These are phyloP conservation scores for Anabacerthia variegaticeps DNA, from an alignment of 2,797 vertebrate species.

Conservation along the genomic window DNA sequence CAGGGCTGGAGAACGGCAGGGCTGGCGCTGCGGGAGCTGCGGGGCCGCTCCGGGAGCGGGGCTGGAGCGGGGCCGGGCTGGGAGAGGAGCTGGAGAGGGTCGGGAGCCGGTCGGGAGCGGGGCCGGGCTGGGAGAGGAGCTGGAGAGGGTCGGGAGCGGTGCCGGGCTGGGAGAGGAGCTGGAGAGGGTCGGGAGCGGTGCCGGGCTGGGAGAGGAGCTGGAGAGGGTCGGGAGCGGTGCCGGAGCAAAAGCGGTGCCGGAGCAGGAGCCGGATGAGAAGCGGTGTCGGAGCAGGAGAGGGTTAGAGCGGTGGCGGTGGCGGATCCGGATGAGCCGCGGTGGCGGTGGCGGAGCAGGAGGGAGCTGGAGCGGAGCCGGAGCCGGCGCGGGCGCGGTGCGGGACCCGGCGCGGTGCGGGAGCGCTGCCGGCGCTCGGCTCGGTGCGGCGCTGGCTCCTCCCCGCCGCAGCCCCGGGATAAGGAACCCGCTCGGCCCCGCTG, in stretches of 20 bases:
- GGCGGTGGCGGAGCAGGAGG: background rate
- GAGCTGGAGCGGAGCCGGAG: background rate
- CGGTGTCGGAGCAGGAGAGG: background rate
- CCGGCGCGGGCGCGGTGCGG: background rate
- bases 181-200: background rate
- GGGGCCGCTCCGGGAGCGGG: background rate
- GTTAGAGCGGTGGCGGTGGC: background rate
- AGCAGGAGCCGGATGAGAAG: background rate
- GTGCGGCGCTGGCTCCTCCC: conserved; percentile 49
- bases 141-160: background rate
- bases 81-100: background rate
- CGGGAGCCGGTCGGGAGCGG: background rate
- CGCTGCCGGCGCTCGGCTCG: background rate
- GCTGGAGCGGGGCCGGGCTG: background rate
- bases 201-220: too few species aligned
- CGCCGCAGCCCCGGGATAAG: background rate
- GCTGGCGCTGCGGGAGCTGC: background rate
- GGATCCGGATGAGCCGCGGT: too few species aligned
- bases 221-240: too few species aligned
- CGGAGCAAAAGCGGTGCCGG: background rate
- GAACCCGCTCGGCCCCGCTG: background rate
- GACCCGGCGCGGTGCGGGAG: background rate
- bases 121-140: background rate
- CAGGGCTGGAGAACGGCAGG: background rate
- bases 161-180: too few species aligned